phyloP scores from a whole-genome alignment of 2,113 vertebrate species.

The Leptobrachium leishanense region DNA sequence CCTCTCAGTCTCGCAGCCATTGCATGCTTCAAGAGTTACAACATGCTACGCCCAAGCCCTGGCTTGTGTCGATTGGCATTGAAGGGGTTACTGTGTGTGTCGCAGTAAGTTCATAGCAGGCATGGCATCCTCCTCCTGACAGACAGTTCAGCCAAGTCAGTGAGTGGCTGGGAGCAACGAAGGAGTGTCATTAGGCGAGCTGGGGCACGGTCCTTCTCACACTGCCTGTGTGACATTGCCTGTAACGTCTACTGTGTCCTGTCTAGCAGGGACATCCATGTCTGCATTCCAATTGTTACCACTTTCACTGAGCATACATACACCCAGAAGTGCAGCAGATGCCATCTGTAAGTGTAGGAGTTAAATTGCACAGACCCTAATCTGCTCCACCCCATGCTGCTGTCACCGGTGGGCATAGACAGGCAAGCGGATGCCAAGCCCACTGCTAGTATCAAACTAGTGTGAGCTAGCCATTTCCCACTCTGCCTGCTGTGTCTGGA shows the following conservation, averaged over 20 bases:
- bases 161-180: constrained; percentile 48
- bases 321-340: too few species aligned
- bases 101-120: constrained; percentile 79
- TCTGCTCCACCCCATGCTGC: not conserved
- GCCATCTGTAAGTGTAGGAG: not conserved
- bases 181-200: constrained; percentile 38
- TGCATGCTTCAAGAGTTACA: not conserved
- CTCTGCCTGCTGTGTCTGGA: constrained; percentile 24
- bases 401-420: not conserved
- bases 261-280: not conserved
- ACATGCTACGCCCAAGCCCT: not conserved
- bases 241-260: not conserved
- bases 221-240: constrained; percentile 8
- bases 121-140: constrained; percentile 68
- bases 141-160: constrained; percentile 59
- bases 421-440: constrained; percentile 20
- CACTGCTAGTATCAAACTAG: constrained; percentile 27
- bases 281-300: too few species aligned
- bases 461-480: constrained; percentile 17
- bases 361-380: not conserved
- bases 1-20: not conserved
- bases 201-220: constrained; percentile 10
- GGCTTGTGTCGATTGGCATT: not conserved
- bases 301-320: too few species aligned
- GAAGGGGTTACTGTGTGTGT: constrained; percentile 60